A percentile compares a stretch with the other conserved stretches of the same genome.
phyloP scores from a whole-genome alignment of 2,888 invertebrate genomes.

The Cybosia mesomella region DNA sequence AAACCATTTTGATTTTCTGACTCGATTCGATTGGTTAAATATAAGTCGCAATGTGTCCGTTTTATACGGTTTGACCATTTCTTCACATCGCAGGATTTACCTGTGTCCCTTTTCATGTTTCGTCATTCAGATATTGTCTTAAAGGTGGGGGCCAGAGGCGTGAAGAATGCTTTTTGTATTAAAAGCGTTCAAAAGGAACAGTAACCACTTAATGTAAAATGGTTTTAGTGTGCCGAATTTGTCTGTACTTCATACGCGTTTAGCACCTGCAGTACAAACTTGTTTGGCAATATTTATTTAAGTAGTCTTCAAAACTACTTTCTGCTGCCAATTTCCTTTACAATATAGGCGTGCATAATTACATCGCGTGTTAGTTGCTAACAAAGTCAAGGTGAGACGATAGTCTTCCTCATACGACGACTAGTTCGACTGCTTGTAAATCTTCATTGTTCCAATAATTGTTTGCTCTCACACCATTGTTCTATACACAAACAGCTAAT shows the following conservation, averaged over 20 bases:
- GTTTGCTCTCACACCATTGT: slow-evolving; percentile 38
- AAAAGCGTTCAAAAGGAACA: not conserved
- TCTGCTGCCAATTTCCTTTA: slow-evolving; percentile 19
- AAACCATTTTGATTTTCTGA: no score
- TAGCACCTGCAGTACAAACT: slow-evolving; percentile 8
- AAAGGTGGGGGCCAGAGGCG: not conserved
- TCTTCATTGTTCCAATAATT: slow-evolving; percentile 49
- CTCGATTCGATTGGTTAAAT: no score
- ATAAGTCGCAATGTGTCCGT: no score
- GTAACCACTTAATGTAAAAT: not conserved
- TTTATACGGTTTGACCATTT: not conserved
- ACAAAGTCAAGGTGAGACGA: slow-evolving; percentile 48
- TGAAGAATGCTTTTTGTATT: not conserved
- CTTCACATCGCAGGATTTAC: not conserved
- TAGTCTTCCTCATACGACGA: slow-evolving; percentile 32
- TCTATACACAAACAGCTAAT: slow-evolving; percentile 29
- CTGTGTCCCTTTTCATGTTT: not conserved
- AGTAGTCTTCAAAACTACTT: slow-evolving; percentile 20
- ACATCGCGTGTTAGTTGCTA: slow-evolving; percentile 25
- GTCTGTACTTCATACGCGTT: not conserved
- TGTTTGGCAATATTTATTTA: slow-evolving; percentile 10
- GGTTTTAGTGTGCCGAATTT: slow-evolving; percentile 7
- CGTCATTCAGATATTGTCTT: not conserved
- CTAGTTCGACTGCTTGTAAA: slow-evolving; percentile 42
- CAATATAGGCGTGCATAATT: slow-evolving; percentile 24